Evolutionary conservation across 2,888 invertebrate species (phyloP), one percentile per base, ranked within the genome.

Genomic region (Harpalus rubripes): DNA sequence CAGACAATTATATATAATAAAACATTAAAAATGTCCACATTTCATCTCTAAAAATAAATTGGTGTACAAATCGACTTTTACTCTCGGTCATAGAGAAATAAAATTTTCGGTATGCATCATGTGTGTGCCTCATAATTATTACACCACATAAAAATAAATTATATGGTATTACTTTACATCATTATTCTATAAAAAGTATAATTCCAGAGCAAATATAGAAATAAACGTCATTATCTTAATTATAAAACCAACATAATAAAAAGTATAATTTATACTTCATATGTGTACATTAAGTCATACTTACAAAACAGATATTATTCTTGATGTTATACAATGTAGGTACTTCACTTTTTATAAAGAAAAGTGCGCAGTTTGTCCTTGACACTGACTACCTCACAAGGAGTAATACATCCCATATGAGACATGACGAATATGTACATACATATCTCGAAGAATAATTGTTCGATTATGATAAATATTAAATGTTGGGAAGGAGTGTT

Each of bases 171-270:
- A 26, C 10, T 26, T 63, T 63, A 63, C 12, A 63, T 26, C 4
- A 12, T 63, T 63, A 12, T 32, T 39, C n/a, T 39, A 68, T 7
- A 68, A 26, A 65, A 26, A 32, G 26, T 39, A n/a, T 7, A 65
- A 68, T 68, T 39, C 32, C 15, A 68, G 26, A 7, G 26, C 8
- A 68, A 12, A 22, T 26, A 10, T 63, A 63, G 10, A 68, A 68
- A 68, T 68, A 68, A 68, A 68, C 32, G 22, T 22, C 63, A 22
- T 68, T 68, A 68, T 39, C 22, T 22, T 7, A 68, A 68, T 39
- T 68, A 39, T 68, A 68, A 63, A 63, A 68, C 26, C 68, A 68
- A 15, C 39, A 7, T 68, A 68, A 68, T 68, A 68, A 68, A 32
- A 32, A 68, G 12, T 6, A 32, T 68, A 68, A 68, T 68, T 68